These are phyloP conservation scores for Synchiropus splendidus DNA, from an alignment of 2,113 vertebrate genomes.

Conservation along the genomic window DNA sequence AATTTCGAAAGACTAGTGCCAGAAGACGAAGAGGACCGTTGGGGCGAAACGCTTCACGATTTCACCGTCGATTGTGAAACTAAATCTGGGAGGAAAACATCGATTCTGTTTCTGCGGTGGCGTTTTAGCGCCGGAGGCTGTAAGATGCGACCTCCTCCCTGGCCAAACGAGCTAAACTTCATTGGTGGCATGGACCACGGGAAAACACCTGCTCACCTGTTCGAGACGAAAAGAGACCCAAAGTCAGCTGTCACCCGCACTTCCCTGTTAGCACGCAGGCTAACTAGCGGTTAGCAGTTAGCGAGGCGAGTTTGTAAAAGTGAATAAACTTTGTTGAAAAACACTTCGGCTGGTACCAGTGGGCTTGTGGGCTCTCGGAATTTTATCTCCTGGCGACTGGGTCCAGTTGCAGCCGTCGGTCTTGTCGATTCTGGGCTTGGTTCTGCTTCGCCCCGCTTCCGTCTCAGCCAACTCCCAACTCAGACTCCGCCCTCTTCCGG, in stretches of 20 bases:
- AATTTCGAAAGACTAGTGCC: too few relatives aligned
- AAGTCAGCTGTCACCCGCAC: conserved; percentile 12
- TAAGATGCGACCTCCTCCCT: too few relatives aligned
- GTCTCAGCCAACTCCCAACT: conserved; percentile 29
- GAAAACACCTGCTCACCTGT: conserved; percentile 25
- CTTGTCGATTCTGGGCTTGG: background rate
- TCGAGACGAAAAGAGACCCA: background rate
- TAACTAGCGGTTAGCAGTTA: conserved; percentile 10
- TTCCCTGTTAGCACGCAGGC: conserved; percentile 14
- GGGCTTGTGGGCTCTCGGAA: background rate
- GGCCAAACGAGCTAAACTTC: too few relatives aligned
- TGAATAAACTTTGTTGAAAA: background rate
- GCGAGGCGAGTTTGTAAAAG: background rate
- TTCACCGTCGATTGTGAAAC: too few relatives aligned
- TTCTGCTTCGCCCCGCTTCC: background rate
- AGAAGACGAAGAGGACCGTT: too few relatives aligned
- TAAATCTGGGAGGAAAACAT: too few relatives aligned
- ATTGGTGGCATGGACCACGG: too few relatives aligned
- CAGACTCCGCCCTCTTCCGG: conserved; percentile 42
- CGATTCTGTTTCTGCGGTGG: too few relatives aligned
- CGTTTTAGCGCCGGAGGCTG: too few relatives aligned
- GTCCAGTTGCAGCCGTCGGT: background rate
- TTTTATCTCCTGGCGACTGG: too few relatives aligned
- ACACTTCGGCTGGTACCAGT: background rate
- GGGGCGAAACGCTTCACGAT: too few relatives aligned